A percentile compares a stretch with the other conserved stretches of the same genome.
Evolutionary conservation across 1,140 invertebrate genomes (phyloP).

Genomic region (Lethrus apterus): DNA sequence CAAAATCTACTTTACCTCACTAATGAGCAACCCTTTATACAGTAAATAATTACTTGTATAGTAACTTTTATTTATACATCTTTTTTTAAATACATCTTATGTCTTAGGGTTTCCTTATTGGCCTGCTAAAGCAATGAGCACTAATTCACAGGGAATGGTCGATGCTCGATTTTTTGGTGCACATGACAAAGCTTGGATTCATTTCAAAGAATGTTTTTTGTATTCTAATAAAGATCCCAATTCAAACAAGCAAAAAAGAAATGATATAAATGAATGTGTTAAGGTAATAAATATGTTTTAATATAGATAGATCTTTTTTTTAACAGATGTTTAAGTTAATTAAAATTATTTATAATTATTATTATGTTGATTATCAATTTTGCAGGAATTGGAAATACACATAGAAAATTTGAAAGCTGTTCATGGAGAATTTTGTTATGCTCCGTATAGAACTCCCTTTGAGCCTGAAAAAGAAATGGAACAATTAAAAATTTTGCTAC

Average conservation of each 20-base stretch:
- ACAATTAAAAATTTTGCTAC: slow-evolving; percentile 63
- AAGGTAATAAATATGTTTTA: slow-evolving; percentile 30
- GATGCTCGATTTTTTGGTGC: slow-evolving; percentile 92
- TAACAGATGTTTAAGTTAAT: background rate
- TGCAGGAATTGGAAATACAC: slow-evolving; percentile 64
- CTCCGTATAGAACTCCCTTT: slow-evolving; percentile 62
- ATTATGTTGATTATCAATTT: slow-evolving; percentile 17
- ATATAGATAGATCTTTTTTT: too few relatives aligned
- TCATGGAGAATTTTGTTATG: slow-evolving; percentile 73
- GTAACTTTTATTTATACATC: too few relatives aligned
- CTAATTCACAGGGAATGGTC: slow-evolving; percentile 63
- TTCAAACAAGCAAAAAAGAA: slow-evolving; percentile 49
- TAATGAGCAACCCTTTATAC: too few relatives aligned
- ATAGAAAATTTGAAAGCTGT: slow-evolving; percentile 62
- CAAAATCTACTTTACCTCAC: too few relatives aligned
- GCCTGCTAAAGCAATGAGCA: slow-evolving; percentile 85
- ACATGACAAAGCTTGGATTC: slow-evolving; percentile 88
- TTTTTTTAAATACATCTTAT: too few relatives aligned
- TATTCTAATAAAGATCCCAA: slow-evolving; percentile 66
- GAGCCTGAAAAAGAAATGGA: slow-evolving; percentile 57
- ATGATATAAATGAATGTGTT: slow-evolving; percentile 57
- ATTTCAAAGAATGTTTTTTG: slow-evolving; percentile 73
- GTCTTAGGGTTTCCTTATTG: slow-evolving; percentile 91
- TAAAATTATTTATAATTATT: too few relatives aligned
- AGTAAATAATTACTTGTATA: too few relatives aligned